Percentiles rank a stretch among this genome's conserved stretches.
These are phyloP conservation scores for Cottus gobio DNA, from an alignment of 2,113 vertebrate species.

Conservation along the genomic window DNA sequence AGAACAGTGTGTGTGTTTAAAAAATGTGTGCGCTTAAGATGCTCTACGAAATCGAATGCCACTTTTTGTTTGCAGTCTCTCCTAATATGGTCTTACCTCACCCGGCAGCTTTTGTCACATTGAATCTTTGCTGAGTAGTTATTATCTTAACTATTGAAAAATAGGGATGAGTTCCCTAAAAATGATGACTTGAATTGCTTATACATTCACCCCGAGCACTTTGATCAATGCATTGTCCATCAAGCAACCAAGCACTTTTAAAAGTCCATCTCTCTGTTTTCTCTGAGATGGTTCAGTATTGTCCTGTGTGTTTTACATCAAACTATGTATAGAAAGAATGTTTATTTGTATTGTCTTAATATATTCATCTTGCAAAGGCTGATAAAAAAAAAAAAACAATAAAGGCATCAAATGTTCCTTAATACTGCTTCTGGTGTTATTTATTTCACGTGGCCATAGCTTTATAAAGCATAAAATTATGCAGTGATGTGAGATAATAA, in stretches of 20 bases:
- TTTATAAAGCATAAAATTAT: background rate
- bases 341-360: slow-evolving; percentile 40
- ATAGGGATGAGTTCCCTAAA: background rate
- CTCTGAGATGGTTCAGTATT: background rate
- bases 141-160: background rate
- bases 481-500: background rate
- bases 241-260: slow-evolving; percentile 48
- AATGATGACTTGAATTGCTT: background rate
- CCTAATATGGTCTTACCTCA: background rate
- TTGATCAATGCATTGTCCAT: background rate
- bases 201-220: background rate
- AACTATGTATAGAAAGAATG: slow-evolving; percentile 38
- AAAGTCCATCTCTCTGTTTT: background rate
- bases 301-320: slow-evolving; percentile 4
- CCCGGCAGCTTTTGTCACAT: slow-evolving; percentile 13
- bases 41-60: slow-evolving; percentile 24
- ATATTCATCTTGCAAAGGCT: slow-evolving; percentile 31
- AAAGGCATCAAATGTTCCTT: slow-evolving; percentile 54
- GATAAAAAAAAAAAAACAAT: slow-evolving; percentile 34
- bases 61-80: slow-evolving; percentile 8
- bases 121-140: slow-evolving; percentile 1
- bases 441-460: background rate
- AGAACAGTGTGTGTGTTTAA: background rate
- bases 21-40: background rate
- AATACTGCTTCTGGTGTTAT: background rate